Evolutionary conservation across 2,888 invertebrate genomes (phyloP).

Genomic region (Acanthosepion esculentum): DNA sequence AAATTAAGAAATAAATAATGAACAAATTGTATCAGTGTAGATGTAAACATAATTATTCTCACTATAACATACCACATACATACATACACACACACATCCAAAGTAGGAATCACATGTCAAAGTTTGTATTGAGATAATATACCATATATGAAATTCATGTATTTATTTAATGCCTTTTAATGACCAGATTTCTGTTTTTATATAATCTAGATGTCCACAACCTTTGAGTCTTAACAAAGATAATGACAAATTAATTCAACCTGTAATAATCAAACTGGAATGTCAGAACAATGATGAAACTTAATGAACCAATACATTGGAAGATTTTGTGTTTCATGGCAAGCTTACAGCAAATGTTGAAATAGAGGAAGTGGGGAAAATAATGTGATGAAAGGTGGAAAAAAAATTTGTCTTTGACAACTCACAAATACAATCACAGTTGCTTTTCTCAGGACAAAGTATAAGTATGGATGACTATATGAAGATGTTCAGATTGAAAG

Average conservation of each 20-base stretch:
- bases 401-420: no score
- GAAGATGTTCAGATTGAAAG: no score
- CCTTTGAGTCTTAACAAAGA: not conserved
- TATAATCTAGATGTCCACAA: no score
- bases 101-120: not conserved
- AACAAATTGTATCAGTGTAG: no score
- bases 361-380: not conserved
- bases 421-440: no score
- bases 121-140: not conserved
- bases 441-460: no score
- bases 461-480: no score
- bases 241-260: not conserved
- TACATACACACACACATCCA: not conserved
- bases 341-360: not conserved
- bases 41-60: no score
- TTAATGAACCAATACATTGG: not conserved
- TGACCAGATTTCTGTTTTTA: not conserved
- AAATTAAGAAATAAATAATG: no score
- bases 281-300: not conserved
- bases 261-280: not conserved
- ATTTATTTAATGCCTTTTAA: not conserved
- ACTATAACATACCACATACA: no score
- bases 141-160: not conserved
- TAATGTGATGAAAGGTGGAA: no score
- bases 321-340: not conserved